phyloP scores from a whole-genome alignment of 2,113 vertebrate species.

The Cairina moschata region DNA sequence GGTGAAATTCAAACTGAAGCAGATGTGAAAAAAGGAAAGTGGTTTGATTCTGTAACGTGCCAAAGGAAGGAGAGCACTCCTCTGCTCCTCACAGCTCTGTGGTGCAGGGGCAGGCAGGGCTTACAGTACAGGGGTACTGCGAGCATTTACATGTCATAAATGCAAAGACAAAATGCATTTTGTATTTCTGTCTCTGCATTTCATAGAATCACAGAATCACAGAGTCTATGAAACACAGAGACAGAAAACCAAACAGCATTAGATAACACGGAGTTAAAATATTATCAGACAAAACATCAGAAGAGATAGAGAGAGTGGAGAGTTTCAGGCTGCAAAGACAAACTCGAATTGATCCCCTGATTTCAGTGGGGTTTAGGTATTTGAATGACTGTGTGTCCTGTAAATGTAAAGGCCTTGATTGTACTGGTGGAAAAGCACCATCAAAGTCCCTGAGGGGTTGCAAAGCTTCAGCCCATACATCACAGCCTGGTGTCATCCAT shows the following conservation, averaged over 20 bases:
- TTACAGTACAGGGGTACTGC: background rate
- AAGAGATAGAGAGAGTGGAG: fast-evolving
- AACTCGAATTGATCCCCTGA: background rate
- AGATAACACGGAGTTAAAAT: background rate
- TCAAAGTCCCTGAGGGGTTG: background rate
- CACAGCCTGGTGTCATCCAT: constrained; percentile 8
- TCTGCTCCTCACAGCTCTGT: background rate
- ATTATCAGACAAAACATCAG: background rate
- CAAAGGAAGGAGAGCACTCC: background rate
- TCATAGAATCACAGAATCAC: too few relatives aligned
- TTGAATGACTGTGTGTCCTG: background rate
- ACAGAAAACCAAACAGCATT: background rate
- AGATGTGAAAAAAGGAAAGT: background rate
- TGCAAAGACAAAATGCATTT: background rate
- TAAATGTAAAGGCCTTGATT: background rate
- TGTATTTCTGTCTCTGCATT: too few relatives aligned
- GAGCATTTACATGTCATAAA: background rate
- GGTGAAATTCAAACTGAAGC: constrained; percentile 10
- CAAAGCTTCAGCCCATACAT: background rate
- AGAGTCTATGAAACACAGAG: background rate
- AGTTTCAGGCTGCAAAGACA: background rate
- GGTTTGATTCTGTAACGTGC: background rate
- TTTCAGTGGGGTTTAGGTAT: background rate
- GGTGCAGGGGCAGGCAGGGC: background rate
- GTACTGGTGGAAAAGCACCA: background rate